Base-by-base conservation (phyloP, 2,888 invertebrate genomes). In the Epistrophe eligans region DNA sequence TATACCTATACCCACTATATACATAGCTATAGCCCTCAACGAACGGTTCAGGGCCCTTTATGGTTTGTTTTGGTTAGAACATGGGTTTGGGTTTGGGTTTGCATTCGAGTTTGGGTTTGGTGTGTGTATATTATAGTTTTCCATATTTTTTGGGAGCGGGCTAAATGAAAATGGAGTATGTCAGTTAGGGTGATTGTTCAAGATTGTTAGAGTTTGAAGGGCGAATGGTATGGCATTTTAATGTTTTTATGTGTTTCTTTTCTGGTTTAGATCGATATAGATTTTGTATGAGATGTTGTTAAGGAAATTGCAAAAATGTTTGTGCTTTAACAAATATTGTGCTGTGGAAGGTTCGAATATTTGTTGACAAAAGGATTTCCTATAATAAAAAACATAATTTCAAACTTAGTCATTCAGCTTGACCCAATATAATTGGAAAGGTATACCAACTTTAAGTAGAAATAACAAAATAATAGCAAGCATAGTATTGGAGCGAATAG, bases 11-110 rank as follows among this genome's bases (percentile, higher is more conserved):
- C 81, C 7, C 4, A 11, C 35, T 7, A 35, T 35, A 40, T 80
- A 76, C 73, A 24, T 24, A 24, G 24, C 24, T 24, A 24, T 3
- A 24, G 45, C 80, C 70, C 62, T 45, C 28, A 28, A 45, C 40
- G 40, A 62, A 62, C 40, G 10, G 48, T 50, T 50, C 45, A 19
- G 73, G 71, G 67, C 45, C 67, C 70, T 77, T 87, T 83, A 87
- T 83, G 87, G 83, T 87, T 83, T 87, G 87, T 87, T 87, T 87
- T 79, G 87, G 83, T 79, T 77, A 73, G 66, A 48, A 74, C 45
- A 60, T 60, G 72, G 71, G 80, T 77, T 19, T 15, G 72, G 71
- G 80, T 77, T 19, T 15, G 43, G 64, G 64, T 45, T 24, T 24
- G 58, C 4, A 17, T 58, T 35, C 6, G 32, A 11, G 28, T 55